Evolutionary conservation across 2,888 invertebrate genomes (phyloP).

Genomic region (Troglohyphantes excavatus): DNA sequence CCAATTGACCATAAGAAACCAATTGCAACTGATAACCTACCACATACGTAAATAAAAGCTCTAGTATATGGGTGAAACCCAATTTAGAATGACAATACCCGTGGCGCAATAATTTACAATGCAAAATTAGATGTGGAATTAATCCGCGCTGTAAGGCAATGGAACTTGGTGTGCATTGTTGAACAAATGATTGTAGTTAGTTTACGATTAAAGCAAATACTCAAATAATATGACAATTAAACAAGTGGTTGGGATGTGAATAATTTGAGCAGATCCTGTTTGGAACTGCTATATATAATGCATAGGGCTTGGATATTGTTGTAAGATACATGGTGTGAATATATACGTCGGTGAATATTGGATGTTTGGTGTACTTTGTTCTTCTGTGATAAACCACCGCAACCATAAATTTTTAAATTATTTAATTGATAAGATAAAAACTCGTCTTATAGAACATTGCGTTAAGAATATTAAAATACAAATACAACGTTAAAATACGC

Average conservation of each 20-base stretch:
- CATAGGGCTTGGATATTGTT: no score
- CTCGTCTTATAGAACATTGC: no score
- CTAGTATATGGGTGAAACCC: background rate
- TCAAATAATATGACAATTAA: constrained; percentile 14
- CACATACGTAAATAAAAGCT: background rate
- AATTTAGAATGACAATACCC: constrained; percentile 14
- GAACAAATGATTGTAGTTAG: constrained; percentile 41
- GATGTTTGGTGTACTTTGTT: no score
- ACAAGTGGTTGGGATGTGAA: background rate
- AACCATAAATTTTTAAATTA: no score
- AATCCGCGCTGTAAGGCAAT: background rate
- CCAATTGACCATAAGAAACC: background rate
- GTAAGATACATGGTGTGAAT: no score
- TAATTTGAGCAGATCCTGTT: background rate
- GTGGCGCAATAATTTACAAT: constrained; percentile 19
- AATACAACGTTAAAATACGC: no score
- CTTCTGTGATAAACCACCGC: no score
- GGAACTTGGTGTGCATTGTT: constrained; percentile 22
- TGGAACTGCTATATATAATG: no score
- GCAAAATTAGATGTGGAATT: constrained; percentile 2
- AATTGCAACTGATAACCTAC: background rate
- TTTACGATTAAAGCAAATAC: constrained; percentile 44
- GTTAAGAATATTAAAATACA: no score
- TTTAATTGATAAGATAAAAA: no score
- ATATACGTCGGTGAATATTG: no score